Evolutionary conservation across 2,888 invertebrate species (phyloP).

Genomic region (Sesia apiformis): DNA sequence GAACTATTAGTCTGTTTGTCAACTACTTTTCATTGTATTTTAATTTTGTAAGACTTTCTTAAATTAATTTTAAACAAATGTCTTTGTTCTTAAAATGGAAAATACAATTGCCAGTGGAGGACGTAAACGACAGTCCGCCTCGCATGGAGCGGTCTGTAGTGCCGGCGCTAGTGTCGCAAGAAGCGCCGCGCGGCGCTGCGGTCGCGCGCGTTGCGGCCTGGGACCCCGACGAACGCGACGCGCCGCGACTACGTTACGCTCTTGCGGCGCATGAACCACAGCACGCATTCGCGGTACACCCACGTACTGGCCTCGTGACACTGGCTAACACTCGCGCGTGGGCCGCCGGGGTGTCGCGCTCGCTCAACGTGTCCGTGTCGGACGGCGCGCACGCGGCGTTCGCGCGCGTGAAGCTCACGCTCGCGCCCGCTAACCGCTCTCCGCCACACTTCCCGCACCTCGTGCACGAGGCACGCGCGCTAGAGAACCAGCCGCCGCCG

Average conservation of each 20-base stretch:
- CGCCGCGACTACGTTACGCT: constrained; percentile 82
- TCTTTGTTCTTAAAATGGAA: constrained; percentile 6
- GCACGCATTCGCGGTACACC: constrained; percentile 22
- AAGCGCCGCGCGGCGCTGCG: constrained; percentile 89
- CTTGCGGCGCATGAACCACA: constrained; percentile 72
- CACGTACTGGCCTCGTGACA: constrained; percentile 74
- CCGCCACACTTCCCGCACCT: constrained; percentile 85
- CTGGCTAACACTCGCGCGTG: constrained; percentile 85
- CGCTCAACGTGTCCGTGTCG: constrained; percentile 93
- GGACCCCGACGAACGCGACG: constrained; percentile 89
- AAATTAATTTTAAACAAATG: neutral
- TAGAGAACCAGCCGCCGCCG: constrained; percentile 87
- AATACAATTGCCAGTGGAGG: constrained; percentile 74
- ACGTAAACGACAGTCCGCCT: constrained; percentile 94
- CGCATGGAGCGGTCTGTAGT: constrained; percentile 88
- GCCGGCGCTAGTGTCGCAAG: constrained; percentile 84
- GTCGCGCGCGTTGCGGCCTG: constrained; percentile 91
- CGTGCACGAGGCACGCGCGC: constrained; percentile 84
- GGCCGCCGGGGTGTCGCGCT: constrained; percentile 80
- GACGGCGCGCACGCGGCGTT: constrained; percentile 96
- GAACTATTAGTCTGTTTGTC: too few species aligned
- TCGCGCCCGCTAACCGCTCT: constrained; percentile 84
- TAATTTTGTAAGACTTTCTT: too few species aligned
- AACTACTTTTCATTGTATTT: too few species aligned
- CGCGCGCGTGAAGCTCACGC: constrained; percentile 85